Percentiles rank a stretch among this genome's conserved stretches.
Conservation (phyloP, 2,888 invertebrate genomes). For the Lordiphosa andalusiaca region DNA sequence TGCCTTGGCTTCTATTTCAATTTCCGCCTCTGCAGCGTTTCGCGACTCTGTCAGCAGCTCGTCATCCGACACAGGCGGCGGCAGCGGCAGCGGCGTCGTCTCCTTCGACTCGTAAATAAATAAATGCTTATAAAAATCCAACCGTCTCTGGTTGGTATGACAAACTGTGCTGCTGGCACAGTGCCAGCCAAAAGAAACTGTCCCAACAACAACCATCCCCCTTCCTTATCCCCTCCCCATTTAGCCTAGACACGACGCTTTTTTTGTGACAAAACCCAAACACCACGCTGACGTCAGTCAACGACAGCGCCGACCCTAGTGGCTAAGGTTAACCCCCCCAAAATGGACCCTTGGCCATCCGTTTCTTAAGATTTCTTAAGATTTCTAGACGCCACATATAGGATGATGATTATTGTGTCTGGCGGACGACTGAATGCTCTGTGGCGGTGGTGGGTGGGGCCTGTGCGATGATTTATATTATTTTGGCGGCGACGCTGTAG, state of each 20-base stretch:
- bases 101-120: constrained; percentile 57
- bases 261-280: constrained; percentile 7
- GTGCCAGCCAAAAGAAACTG: constrained; percentile 44
- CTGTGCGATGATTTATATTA: constrained; percentile 67
- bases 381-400: constrained; percentile 34
- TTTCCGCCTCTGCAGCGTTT: constrained; percentile 32
- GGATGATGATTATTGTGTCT: constrained; percentile 71
- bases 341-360: constrained; percentile 17
- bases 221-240: constrained; percentile 10
- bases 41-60: constrained; percentile 58
- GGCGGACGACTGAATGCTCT: constrained; percentile 51
- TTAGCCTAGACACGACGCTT: constrained; percentile 22
- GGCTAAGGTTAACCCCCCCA: constrained; percentile 16
- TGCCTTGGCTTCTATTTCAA: constrained; percentile 42
- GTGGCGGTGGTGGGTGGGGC: constrained; percentile 21
- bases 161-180: constrained; percentile 45
- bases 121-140: constrained; percentile 37
- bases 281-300: constrained; percentile 55
- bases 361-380: not conserved
- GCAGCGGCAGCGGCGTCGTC: not conserved
- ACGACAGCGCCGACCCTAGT: constrained; percentile 1
- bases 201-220: constrained; percentile 18
- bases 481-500: constrained; percentile 59
- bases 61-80: constrained; percentile 47
- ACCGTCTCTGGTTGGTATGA: constrained; percentile 34